Evolutionary conservation across 1,140 invertebrate genomes (phyloP), one percentile per base, ranked within the genome.

Genomic region (Agrypnia vestita): DNA sequence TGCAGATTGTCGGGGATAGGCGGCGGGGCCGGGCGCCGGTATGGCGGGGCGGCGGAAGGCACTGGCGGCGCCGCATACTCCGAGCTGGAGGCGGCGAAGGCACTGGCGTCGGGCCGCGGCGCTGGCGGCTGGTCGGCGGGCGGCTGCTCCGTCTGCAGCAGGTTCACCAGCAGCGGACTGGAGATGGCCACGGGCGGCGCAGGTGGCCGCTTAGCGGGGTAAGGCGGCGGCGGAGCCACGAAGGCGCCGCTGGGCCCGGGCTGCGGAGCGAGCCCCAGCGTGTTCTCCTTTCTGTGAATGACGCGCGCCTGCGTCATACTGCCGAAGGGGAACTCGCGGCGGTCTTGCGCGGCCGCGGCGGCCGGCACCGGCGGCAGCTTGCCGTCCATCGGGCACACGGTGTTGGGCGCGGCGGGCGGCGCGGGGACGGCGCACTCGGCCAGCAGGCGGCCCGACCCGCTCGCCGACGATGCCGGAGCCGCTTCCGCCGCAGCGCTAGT

Each of bases 101-200:
- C 44, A 71, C 74, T 35, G 72, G 78, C 17, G 8, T 55, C 25
- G 55, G 81, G 83, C 62, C 85, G 85, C 21, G 85, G 86, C 13
- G 83, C 82, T 1, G 25, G 25, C 15, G 62, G 17, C 19, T 35
- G 19, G 19, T 75, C 73, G 12, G 55, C 9, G 84, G 86, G n/a
- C 85, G 78, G 79, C 85, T 84, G 76, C 85, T 97, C 96, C 85
- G 96, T 97, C 90, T 97, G 96, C 82, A 98, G 89, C 74, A 98
- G 88, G 89, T 98, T 98, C 3, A 98, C 96, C 56, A 98, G 90
- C 72, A 98, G 88, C n/a, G 96, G 96, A 87, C 96, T 97, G 78
- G 96, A 95, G 84, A 96, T 91, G 19, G 94, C 94, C 46, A 94
- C 87, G 85, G 91, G 84, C 1, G 25, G 25, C 84, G 85, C 86